Percentiles rank a stretch among this genome's conserved stretches.
These are phyloP conservation scores for Minunthozetes semirufus DNA, from an alignment of 2,888 invertebrate species.

Conservation along the genomic window DNA sequence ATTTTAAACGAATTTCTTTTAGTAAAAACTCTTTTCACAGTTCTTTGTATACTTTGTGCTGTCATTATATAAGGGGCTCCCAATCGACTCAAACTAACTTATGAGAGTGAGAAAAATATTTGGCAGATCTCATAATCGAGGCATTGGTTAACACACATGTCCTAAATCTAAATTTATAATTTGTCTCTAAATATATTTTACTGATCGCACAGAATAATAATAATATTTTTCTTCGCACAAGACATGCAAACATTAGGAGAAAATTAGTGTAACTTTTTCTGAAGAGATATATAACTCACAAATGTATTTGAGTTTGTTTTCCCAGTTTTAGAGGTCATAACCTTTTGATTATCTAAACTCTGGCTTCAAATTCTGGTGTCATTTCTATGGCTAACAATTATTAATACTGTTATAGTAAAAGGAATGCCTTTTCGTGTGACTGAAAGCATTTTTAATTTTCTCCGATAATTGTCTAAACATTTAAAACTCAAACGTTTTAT, in stretches of 20 bases:
- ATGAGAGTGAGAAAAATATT: background rate
- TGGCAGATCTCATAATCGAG: background rate
- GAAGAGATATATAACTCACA: background rate
- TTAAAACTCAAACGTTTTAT: background rate
- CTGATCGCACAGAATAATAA: too few relatives aligned
- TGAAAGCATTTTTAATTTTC: too few relatives aligned
- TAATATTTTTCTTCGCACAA: background rate
- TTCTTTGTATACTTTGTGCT: too few relatives aligned
- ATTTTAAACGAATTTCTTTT: too few relatives aligned
- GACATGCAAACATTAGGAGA: background rate
- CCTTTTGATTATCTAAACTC: conserved; percentile 13
- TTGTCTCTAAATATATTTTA: too few relatives aligned
- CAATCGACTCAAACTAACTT: too few relatives aligned
- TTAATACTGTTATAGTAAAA: background rate
- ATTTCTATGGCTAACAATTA: background rate
- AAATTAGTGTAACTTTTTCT: background rate
- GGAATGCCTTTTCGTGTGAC: too few relatives aligned
- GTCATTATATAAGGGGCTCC: too few relatives aligned
- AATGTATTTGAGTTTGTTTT: too few relatives aligned
- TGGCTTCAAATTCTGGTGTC: background rate
- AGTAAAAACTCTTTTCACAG: too few relatives aligned
- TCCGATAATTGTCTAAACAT: background rate
- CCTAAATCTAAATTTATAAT: conserved; percentile 3
- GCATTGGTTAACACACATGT: background rate
- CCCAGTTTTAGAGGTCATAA: background rate